Conservation (phyloP, 2,113 vertebrate species). For the Sarotherodon lohbergeri region DNA sequence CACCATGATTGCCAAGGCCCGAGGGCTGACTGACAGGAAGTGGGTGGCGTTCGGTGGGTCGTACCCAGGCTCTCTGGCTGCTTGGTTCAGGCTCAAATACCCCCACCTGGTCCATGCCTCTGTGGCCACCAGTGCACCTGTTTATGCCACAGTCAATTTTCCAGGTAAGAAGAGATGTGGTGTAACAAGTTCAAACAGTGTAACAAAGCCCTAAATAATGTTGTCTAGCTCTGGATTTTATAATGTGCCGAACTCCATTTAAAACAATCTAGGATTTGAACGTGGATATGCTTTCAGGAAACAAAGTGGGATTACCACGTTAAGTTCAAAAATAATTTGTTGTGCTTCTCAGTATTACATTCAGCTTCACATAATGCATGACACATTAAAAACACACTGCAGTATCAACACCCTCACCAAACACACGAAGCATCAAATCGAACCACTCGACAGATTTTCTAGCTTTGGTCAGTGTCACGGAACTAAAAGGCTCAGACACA, state of each 20-base stretch:
- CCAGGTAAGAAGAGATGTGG: constrained; percentile 43
- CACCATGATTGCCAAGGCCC: neutral
- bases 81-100: constrained; percentile 72
- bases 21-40: constrained; percentile 43
- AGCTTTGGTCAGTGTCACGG: neutral
- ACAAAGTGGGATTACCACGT: neutral
- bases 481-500: neutral
- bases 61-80: constrained; percentile 66
- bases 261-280: neutral
- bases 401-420: neutral
- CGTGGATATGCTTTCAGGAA: neutral
- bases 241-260: neutral
- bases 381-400: neutral
- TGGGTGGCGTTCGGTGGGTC: constrained; percentile 67
- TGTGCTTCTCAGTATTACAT: neutral
- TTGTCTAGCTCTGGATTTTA: neutral
- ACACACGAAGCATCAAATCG: neutral
- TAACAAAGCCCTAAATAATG: neutral
- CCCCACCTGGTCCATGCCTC: constrained; percentile 63
- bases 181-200: neutral
- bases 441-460: neutral
- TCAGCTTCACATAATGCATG: neutral
- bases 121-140: constrained; percentile 59
- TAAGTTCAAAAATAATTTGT: neutral
- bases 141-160: constrained; percentile 66